These are phyloP conservation scores for Gobionotothen gibberifrons DNA, from an alignment of 2,797 vertebrate genomes.

Conservation along the genomic window DNA sequence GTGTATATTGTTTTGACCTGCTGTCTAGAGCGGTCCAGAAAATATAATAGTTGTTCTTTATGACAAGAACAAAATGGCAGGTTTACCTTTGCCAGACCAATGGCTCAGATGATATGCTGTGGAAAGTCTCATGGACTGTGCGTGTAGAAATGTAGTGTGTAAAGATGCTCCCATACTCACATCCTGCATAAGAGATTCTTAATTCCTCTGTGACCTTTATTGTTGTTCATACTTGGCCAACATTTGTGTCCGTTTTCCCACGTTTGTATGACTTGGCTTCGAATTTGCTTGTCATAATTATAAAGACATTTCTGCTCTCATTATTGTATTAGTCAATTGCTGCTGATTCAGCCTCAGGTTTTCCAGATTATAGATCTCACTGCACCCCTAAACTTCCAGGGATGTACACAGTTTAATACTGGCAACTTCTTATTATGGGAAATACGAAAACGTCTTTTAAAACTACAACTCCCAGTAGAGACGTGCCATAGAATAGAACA, in stretches of 20 bases:
- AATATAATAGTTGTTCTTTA: conserved; percentile 77
- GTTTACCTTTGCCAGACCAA: conserved; percentile 78
- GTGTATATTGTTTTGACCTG: conserved; percentile 48
- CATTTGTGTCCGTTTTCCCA: conserved; percentile 23
- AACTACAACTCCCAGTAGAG: too few species aligned
- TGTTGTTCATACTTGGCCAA: conserved; percentile 29
- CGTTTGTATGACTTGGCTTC: conserved; percentile 50
- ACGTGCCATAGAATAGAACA: too few species aligned
- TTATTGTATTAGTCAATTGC: conserved; percentile 50
- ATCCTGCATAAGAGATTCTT: conserved; percentile 26
- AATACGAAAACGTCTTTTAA: too few species aligned
- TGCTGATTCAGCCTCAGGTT: conserved; percentile 64
- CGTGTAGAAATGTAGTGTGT: conserved; percentile 39
- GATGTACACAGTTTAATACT: too few species aligned
- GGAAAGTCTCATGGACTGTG: conserved; percentile 62
- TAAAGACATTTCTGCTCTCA: conserved; percentile 37
- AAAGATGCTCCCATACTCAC: conserved; percentile 41
- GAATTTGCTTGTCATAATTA: conserved; percentile 15
- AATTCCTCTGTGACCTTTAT: conserved; percentile 22
- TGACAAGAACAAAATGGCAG: conserved; percentile 78
- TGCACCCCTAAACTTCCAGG: too few species aligned
- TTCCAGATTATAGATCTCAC: conserved; percentile 56
- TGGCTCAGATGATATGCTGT: conserved; percentile 68
- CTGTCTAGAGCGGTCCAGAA: conserved; percentile 68
- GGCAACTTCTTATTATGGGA: too few species aligned